These are phyloP conservation scores for Lampris incognitus DNA, from an alignment of 2,113 vertebrate genomes.

Conservation along the genomic window DNA sequence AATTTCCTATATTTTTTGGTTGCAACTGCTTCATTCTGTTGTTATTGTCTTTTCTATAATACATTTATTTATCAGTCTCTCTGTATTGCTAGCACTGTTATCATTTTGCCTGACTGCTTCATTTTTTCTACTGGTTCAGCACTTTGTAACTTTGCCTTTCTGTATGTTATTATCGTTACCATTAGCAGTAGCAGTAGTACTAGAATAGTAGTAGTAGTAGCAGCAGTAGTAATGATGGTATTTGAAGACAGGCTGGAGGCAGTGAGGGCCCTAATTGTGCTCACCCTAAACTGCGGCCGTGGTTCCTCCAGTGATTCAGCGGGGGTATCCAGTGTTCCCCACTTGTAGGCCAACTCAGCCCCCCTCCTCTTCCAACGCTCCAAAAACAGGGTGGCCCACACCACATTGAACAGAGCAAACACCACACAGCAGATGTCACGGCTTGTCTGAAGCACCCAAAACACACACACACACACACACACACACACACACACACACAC, in stretches of 20 bases:
- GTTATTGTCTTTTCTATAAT: too few species aligned
- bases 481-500: neutral
- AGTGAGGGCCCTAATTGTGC: constrained; percentile 25
- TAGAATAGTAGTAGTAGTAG: neutral
- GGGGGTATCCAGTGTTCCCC: constrained; percentile 93
- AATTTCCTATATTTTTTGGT: too few species aligned
- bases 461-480: neutral
- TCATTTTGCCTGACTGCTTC: too few species aligned
- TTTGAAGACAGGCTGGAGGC: neutral
- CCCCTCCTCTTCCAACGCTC: constrained; percentile 97
- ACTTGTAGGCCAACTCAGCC: constrained; percentile 95
- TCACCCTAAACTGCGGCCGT: constrained; percentile 94
- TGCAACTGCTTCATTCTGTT: too few species aligned
- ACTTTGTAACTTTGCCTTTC: too few species aligned
- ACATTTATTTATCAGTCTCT: too few species aligned
- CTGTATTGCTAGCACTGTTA: too few species aligned
- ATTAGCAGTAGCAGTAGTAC: too few species aligned
- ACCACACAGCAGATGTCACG: constrained; percentile 96
- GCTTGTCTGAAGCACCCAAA: constrained; percentile 86
- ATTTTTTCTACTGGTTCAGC: too few species aligned
- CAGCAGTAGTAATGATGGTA: neutral
- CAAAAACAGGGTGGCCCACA: constrained; percentile 96
- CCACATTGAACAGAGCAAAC: constrained; percentile 96
- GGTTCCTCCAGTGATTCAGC: constrained; percentile 93
- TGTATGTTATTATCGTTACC: too few species aligned